Evolutionary conservation across 2,888 invertebrate species (phyloP).

Genomic region (Lucinisca nassula): DNA sequence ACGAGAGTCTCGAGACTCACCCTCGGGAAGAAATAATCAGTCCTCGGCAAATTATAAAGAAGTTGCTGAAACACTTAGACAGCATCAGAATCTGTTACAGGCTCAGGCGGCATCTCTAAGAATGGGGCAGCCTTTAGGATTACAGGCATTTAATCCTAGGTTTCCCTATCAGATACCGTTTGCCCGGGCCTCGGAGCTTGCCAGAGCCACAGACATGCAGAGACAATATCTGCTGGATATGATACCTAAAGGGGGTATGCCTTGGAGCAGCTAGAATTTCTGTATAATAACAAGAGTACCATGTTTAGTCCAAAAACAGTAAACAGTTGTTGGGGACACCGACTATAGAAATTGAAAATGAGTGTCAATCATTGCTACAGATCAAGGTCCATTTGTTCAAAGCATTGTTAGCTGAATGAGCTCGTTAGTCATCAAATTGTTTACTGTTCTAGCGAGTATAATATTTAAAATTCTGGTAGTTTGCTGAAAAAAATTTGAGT

Average conservation of each 20-base stretch:
- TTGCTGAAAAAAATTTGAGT: too few species aligned
- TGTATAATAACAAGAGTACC: too few species aligned
- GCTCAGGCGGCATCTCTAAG: conserved; percentile 86
- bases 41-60: conserved; percentile 78
- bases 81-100: conserved; percentile 85
- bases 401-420: too few species aligned
- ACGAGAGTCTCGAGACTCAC: conserved; percentile 55
- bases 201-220: conserved; percentile 90
- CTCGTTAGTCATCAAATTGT: too few species aligned
- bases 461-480: too few species aligned
- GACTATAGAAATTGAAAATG: too few species aligned
- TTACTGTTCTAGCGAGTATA: too few species aligned
- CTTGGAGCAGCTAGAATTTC: too few species aligned
- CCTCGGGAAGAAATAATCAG: conserved; percentile 55
- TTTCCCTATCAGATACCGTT: conserved; percentile 84
- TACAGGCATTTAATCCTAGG: conserved; percentile 83
- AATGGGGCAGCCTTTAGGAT: conserved; percentile 81
- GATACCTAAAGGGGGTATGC: conserved; percentile 90
- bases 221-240: conserved; percentile 98
- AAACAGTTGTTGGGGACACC: too few species aligned
- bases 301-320: too few species aligned
- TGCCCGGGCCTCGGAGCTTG: conserved; percentile 33
- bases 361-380: too few species aligned
- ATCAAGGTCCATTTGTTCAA: too few species aligned
- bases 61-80: conserved; percentile 83